Evolutionary conservation across 1,140 invertebrate genomes (phyloP), one percentile per base, ranked within the genome.

Genomic region (Fopius arisanus): DNA sequence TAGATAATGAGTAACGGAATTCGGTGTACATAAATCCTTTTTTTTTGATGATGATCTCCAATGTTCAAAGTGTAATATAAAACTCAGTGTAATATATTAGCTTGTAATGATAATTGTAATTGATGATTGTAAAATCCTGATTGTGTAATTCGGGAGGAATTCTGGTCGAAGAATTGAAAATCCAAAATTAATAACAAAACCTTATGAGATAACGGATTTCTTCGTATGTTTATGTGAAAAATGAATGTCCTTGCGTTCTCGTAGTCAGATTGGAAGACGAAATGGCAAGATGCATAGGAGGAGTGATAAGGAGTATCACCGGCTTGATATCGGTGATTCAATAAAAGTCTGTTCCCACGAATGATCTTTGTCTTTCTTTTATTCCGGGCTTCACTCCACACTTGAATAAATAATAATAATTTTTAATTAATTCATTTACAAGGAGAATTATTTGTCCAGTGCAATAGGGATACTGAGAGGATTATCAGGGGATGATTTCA

Each of bases 51-150:
- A 63, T 75, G 79, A 78, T 80, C 78, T 81, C 75, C 76, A 74
- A 77, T 84, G 82, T 86, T 82, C 75, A 84, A 84, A 83, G 81
- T 86, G 85, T 87, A 82, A 84, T 80, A 86, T 78, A 78, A 81
- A 31, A 65, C 21, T 81, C 75, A 78, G 79, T 78, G 63, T 76
- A 71, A 73, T 67, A 73, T 67, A 72, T 73, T 73, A 73, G 40
- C 14, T 21, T 21, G 67, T 66, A 48, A 28, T 14, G 23, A 63
- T 63, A 62, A 63, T 40, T 23, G 37, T 43, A 59, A 37, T 59
- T n/a, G 6, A n/a, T 51, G 33, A 72, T 65, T 72, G 70, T 67
- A 63, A 66, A 72, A 31, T 72, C 14, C 31, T 65, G 26, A 65
- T 65, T 65, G 26, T 62, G 26, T 41, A 26, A 28, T 72, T 16